Base-by-base conservation (phyloP, 37 sponge, comb jelly and placozoan genomes). In the Amphimedon queenslandica region DNA sequence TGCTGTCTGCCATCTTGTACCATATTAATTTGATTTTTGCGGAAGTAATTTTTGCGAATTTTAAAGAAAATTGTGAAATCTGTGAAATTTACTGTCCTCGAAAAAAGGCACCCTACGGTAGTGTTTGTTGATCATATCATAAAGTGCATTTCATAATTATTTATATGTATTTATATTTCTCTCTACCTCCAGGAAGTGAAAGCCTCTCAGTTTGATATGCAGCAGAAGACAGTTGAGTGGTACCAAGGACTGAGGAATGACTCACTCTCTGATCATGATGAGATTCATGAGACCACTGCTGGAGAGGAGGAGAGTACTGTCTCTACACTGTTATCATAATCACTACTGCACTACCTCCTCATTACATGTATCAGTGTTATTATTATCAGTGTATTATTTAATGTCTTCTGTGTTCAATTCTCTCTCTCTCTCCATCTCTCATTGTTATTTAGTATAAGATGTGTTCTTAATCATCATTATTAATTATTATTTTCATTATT, bases 131-230 rank as follows among this genome's bases (percentile, higher is more conserved):
- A 5, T 67, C n/a, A n/a, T n/a, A n/a, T n/a, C n/a, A 10, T 20
- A n/a, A 23, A 31, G n/a, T 29, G 10, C 11, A 29, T 10, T 63
- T 29, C 64, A 23, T 11, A n/a, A n/a, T n/a, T n/a, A n/a, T n/a
- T n/a, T n/a, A n/a, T n/a, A n/a, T n/a, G n/a, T 60, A 60, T 11
- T n/a, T 60, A 25, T 25, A 25, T 25, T 60, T n/a, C 61, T 60
- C 24, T 60, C 27, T 60, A 25, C 8, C 8, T 47, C 13, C 21
- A 91, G 85, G 93, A 92, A 42, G 84, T 88, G 41, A 47, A 47
- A 24, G 89, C 80, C 10, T 83, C 89, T 55, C 77, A 82, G 2
- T 58, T 77, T 76, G 89, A 88, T 64, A 87, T 92, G 80, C 84
- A 92, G 70, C 78, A 72, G 29, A 55, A 58, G 39, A 89, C 90